Evolutionary conservation across 2,113 vertebrate species (phyloP).

Genomic region (Dicrurus megarhynchus): DNA sequence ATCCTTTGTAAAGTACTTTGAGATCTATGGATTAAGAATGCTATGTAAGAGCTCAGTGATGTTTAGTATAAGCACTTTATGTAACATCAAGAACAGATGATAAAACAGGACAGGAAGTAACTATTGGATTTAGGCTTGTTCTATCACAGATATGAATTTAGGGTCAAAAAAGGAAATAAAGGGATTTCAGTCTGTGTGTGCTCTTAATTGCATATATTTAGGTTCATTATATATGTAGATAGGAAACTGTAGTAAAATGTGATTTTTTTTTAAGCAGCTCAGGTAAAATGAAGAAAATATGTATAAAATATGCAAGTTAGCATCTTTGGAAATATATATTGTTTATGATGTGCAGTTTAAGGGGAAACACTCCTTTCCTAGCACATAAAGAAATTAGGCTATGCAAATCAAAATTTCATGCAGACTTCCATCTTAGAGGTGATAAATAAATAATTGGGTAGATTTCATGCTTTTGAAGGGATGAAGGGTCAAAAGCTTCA

Average conservation of each 20-base stretch:
- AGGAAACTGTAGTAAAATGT: neutral
- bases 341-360: neutral
- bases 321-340: neutral
- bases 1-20: conserved; percentile 39
- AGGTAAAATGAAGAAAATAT: neutral
- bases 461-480: neutral
- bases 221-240: neutral
- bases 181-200: neutral
- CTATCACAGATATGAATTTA: neutral
- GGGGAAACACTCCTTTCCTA: neutral
- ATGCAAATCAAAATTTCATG: neutral
- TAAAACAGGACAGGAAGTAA: conserved; percentile 30
- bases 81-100: conserved; percentile 51
- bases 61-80: conserved; percentile 55
- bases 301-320: neutral
- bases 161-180: neutral
- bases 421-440: neutral
- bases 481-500: neutral
- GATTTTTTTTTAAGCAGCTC: neutral
- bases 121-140: neutral
- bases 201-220: neutral
- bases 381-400: neutral
- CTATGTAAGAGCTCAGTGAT: conserved; percentile 21
- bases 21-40: conserved; percentile 56
- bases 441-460: neutral